These are phyloP conservation scores for Thamnophis sirtalis DNA, from an alignment of 2,113 vertebrate species.

Conservation along the genomic window DNA sequence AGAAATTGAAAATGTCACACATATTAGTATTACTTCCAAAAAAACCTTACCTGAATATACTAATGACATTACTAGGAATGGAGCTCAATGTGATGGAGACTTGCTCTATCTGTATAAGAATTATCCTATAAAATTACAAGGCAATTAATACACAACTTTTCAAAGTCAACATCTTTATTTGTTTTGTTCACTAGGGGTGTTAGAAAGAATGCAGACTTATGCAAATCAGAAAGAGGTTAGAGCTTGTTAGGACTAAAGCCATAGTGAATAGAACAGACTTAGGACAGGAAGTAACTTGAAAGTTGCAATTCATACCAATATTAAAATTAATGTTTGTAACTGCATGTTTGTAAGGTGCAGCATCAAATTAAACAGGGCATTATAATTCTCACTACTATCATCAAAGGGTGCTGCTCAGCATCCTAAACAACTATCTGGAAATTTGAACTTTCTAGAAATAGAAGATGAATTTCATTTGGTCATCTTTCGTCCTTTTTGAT, in stretches of 20 bases:
- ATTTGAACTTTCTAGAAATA: slow-evolving; percentile 41
- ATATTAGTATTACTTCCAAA: background rate
- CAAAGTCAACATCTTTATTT: background rate
- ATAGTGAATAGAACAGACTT: background rate
- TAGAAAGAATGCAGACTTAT: background rate
- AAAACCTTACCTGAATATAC: background rate
- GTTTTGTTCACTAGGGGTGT: background rate
- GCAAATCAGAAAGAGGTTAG: background rate
- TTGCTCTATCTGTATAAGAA: background rate
- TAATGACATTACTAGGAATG: background rate
- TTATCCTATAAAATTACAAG: background rate
- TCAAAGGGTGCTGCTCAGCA: background rate
- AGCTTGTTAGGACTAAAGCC: background rate
- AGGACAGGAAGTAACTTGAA: background rate
- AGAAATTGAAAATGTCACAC: background rate
- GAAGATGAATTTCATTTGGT: background rate
- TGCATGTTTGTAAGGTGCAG: background rate
- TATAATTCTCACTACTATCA: background rate
- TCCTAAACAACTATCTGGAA: background rate
- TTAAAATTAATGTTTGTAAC: background rate
- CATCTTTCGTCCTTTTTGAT: slow-evolving; percentile 14
- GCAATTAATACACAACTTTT: background rate
- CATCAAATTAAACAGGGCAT: background rate
- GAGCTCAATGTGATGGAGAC: background rate
- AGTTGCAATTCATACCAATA: background rate